Percentiles rank a stretch among this genome's conserved stretches.
phyloP scores from a whole-genome alignment of 2,888 invertebrate species.

The Philereme transversata region DNA sequence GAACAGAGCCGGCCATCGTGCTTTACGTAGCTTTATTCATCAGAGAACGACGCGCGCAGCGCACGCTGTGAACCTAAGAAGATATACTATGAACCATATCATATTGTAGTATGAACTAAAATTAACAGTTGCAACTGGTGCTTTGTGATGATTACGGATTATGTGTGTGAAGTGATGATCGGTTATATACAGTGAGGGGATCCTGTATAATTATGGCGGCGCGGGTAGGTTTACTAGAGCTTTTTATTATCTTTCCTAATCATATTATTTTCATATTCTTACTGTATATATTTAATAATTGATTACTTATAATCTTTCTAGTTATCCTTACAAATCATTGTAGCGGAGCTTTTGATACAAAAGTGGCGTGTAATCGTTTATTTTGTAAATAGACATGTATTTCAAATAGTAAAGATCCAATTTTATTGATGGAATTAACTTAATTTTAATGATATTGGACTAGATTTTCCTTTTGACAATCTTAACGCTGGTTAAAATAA shows the following conservation, averaged over 20 bases:
- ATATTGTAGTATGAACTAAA: conserved; percentile 9
- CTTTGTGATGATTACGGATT: conserved; percentile 60
- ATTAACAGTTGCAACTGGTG: conserved; percentile 2
- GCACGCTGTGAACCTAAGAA: conserved; percentile 55
- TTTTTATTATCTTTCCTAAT: conserved; percentile 2
- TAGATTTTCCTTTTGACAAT: background rate
- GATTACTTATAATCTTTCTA: too few species aligned
- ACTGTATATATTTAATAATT: too few species aligned
- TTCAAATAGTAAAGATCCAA: too few species aligned
- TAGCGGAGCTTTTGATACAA: too few species aligned
- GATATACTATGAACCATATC: conserved; percentile 34
- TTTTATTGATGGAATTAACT: background rate
- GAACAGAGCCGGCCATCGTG: conserved; percentile 71
- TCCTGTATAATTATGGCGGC: conserved; percentile 48
- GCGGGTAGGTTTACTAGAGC: conserved; percentile 58
- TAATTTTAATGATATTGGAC: conserved; percentile 1
- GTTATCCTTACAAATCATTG: too few species aligned
- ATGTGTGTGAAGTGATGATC: conserved; percentile 74
- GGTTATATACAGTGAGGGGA: conserved; percentile 66
- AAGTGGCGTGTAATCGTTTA: too few species aligned
- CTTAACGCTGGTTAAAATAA: background rate
- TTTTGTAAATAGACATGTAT: too few species aligned
- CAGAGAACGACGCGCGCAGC: conserved; percentile 54
- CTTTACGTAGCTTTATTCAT: conserved; percentile 64
- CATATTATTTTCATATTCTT: too few species aligned